Base-by-base conservation (phyloP, 2,888 invertebrate genomes). In the Cartodere bifasciata region DNA sequence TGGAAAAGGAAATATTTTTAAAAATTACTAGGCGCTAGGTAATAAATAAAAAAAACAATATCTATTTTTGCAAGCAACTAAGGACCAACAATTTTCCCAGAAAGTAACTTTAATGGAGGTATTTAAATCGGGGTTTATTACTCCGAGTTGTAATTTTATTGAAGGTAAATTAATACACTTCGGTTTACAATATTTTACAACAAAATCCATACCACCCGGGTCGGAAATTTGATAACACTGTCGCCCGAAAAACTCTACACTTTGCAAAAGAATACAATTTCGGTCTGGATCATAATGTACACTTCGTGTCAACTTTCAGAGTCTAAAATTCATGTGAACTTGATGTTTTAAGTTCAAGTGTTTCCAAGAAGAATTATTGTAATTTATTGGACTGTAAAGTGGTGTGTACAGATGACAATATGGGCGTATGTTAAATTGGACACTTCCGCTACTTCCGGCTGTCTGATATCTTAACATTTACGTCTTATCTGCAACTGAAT, bases 171-270 rank as follows among this genome's bases (percentile, higher is more conserved):
- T n/a, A n/a, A n/a, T n/a, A n/a, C n/a, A n/a, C n/a, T n/a, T n/a
- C n/a, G n/a, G n/a, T n/a, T n/a, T n/a, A 20, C 20, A 20, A n/a
- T n/a, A 20, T 6, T n/a, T 20, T 20, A 6, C 20, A 7, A 20
- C 20, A n/a, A 20, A 20, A 20, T 20, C 7, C 20, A 31, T 35
- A 29, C 43, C 41, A 41, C 43, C 43, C 33, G 37, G 37, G 32
- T 40, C 17, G 38, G 41, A 41, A 34, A 40, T 33, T 26, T 31
- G 43, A 43, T 41, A 39, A 41, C 41, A 35, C 34, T 42, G 42
- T 42, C 42, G 42, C 41, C 36, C 32, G 28, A 20, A 20, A 23
- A 28, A 17, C 32, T 31, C 28, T 32, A 28, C n/a, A n/a, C n/a
- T n/a, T n/a, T n/a, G n/a, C n/a, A 34, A 16, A 14, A 30, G 34